A percentile compares a stretch with the other conserved stretches of the same genome.
These are phyloP conservation scores for Hetaerina americana DNA, from an alignment of 1,140 invertebrate species.

Conservation along the genomic window DNA sequence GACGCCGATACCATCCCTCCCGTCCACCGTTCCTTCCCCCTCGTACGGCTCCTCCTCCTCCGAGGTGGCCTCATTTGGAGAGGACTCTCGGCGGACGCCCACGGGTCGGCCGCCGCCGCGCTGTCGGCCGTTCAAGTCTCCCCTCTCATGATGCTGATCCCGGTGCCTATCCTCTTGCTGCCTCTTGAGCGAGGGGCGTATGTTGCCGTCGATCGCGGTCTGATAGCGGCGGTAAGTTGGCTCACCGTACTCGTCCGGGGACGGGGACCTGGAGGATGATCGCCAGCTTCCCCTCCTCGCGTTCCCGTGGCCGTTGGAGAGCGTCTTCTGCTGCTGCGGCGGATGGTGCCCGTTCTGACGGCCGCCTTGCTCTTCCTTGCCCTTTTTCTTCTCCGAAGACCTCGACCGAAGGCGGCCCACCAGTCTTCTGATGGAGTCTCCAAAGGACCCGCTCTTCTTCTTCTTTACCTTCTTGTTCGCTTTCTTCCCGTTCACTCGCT, in stretches of 20 bases:
- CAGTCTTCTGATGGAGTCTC: slow-evolving; percentile 54
- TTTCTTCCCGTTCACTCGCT: slow-evolving; percentile 23
- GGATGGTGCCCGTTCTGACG: background rate
- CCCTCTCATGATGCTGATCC: slow-evolving; percentile 41
- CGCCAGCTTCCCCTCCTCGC: slow-evolving; percentile 22
- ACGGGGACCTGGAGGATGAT: slow-evolving; percentile 35
- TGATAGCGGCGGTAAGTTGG: slow-evolving; percentile 22
- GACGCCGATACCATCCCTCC: slow-evolving; percentile 17
- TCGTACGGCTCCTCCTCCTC: background rate
- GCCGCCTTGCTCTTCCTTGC: background rate
- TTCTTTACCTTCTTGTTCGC: slow-evolving; percentile 16
- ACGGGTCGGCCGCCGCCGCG: background rate
- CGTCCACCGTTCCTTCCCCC: slow-evolving; percentile 15
- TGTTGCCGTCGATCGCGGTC: slow-evolving; percentile 29
- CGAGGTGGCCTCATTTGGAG: background rate
- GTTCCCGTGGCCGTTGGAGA: slow-evolving; percentile 2
- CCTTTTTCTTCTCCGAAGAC: slow-evolving; percentile 49
- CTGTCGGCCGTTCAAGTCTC: no score
- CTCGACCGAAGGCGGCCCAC: slow-evolving; percentile 63
- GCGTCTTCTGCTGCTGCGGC: background rate
- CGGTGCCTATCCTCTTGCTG: slow-evolving; percentile 34
- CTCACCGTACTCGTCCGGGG: slow-evolving; percentile 21
- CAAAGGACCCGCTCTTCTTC: slow-evolving; percentile 34
- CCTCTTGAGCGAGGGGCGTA: slow-evolving; percentile 13
- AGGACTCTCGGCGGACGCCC: background rate